Percentiles rank a stretch among this genome's conserved stretches.
Conservation (phyloP, 2,888 invertebrate genomes). For the Diarsia brunnea region DNA sequence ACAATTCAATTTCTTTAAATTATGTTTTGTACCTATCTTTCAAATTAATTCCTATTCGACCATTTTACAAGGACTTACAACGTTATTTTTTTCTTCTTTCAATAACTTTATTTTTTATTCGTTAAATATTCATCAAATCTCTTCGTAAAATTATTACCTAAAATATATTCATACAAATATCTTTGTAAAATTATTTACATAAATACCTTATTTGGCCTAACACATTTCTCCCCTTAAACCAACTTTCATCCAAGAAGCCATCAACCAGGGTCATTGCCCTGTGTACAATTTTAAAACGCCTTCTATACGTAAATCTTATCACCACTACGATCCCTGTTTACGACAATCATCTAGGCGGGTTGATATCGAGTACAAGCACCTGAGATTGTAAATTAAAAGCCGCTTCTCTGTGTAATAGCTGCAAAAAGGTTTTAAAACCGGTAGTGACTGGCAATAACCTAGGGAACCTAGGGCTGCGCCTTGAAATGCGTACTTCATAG, state of each 20-base stretch:
- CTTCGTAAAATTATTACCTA: not conserved
- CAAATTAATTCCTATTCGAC: not conserved
- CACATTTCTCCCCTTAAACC: not conserved
- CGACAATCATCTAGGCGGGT: slow-evolving; percentile 33
- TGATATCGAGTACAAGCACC: slow-evolving; percentile 28
- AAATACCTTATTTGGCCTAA: not conserved
- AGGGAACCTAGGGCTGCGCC: slow-evolving; percentile 49
- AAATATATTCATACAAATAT: not conserved
- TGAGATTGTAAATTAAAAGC: slow-evolving; percentile 52
- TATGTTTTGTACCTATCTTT: not conserved
- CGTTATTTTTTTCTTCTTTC: not conserved
- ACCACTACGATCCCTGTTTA: slow-evolving; percentile 28
- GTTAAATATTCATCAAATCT: not conserved
- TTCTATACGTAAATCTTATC: slow-evolving; percentile 35
- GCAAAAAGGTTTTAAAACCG: slow-evolving; percentile 53
- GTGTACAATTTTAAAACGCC: not conserved
- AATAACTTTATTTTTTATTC: not conserved
- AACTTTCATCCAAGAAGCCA: not conserved
- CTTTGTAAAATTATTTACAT: not conserved
- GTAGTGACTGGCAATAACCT: slow-evolving; percentile 53
- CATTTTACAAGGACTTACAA: not conserved
- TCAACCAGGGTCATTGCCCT: not conserved
- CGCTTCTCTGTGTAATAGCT: slow-evolving; percentile 26
- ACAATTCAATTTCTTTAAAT: not conserved
- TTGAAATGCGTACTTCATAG: not conserved